Base-by-base conservation (phyloP, 2,113 vertebrate genomes). In the Lanius collurio region DNA sequence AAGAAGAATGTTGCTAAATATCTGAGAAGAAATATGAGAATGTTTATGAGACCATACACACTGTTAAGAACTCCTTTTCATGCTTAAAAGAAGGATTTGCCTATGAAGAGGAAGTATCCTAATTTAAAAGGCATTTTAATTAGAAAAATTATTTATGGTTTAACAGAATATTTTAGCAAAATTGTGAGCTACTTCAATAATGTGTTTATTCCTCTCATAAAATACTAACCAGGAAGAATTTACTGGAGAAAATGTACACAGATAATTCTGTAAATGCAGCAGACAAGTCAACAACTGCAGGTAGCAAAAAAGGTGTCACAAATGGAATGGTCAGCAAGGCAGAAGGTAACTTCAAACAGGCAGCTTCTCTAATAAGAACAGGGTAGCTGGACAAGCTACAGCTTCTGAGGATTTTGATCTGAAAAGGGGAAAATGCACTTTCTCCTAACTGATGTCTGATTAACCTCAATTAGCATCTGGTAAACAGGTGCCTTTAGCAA, bases 391-490 rank as follows among this genome's bases (percentile, higher is more conserved):
- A 49, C 13, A 85, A 92, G 56, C 76, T 60, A 26, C 33, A 79
- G 22, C 83, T 85, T 22, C 35, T 41, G 41, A 68, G 60, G 69
- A 68, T 88, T 85, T 95, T 71, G 57, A 87, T 91, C 71, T 94
- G 91, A 84, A 97, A 93, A 94, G 93, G 91, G 96, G 93, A 88
- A 94, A 97, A 87, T 90, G 68, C 35, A 91, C 62, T 47, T 62
- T 95, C 86, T 82, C 53, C 30, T 93, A 90, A 97, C 35, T 97
- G 95, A 95, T 90, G 53, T 57, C 39, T 97, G 95, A 97, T 97
- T 97, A 96, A 84, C 70, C 46, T 41, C 47, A 83, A 49, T 94
- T 74, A 95, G 56, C 50, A 49, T 42, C 56, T 37, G 55, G 59
- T 74, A 64, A 95, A 79, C 62, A 95, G 59, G 50, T 85, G 67